These are phyloP conservation scores for Drosophila nigricruria DNA, from an alignment of 2,888 invertebrate species.

Conservation along the genomic window DNA sequence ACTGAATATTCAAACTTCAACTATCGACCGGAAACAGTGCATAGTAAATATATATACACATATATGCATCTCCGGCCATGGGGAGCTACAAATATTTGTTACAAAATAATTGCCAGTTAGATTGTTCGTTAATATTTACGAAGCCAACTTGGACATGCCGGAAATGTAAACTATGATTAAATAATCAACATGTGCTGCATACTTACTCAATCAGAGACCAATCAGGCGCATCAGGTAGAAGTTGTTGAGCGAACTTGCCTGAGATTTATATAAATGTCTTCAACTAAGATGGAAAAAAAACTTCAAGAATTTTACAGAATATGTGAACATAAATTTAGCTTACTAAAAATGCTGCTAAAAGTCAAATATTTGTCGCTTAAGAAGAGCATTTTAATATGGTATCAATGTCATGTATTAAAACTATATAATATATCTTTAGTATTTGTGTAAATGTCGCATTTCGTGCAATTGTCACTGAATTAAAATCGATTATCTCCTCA, in stretches of 20 bases:
- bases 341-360: not conserved
- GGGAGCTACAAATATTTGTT: slow-evolving; percentile 22
- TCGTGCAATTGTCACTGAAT: not conserved
- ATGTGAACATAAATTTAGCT: not conserved
- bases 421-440: not conserved
- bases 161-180: slow-evolving; percentile 16
- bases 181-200: not conserved
- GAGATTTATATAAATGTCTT: not conserved
- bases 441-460: not conserved
- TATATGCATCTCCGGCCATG: not conserved
- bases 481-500: not conserved
- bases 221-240: not conserved
- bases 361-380: not conserved
- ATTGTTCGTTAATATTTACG: slow-evolving; percentile 20
- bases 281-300: not conserved
- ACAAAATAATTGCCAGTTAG: not conserved
- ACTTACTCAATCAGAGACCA: not conserved
- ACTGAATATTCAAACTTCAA: slow-evolving; percentile 1
- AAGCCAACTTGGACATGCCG: slow-evolving; percentile 5
- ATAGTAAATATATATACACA: slow-evolving; percentile 5
- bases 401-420: not conserved
- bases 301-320: not conserved
- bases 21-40: slow-evolving; percentile 17
- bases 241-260: not conserved
- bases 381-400: not conserved